Conservation (phyloP, 2,113 vertebrate genomes). For the Cervus canadensis region DNA sequence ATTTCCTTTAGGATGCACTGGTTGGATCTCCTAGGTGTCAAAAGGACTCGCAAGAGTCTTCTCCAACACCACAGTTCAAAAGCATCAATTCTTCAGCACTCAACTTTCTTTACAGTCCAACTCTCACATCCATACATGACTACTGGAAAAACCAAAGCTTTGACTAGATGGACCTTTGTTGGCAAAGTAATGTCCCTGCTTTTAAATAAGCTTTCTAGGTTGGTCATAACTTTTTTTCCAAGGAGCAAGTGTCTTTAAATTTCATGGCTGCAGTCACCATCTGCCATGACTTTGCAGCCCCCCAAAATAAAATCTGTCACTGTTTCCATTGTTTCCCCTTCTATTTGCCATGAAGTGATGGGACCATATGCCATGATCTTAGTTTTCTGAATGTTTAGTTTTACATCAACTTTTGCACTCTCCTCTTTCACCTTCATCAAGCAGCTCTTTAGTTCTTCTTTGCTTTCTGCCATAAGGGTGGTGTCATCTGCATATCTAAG, state of each 20-base stretch:
- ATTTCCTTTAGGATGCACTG: background rate
- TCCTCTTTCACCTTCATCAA: background rate
- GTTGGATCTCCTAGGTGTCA: background rate
- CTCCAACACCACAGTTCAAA: background rate
- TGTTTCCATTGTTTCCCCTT: background rate
- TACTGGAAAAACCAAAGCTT: background rate
- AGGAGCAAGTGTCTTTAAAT: background rate
- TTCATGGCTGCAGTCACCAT: background rate
- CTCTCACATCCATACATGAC: background rate
- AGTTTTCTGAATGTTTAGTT: background rate
- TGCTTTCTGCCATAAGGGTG: background rate
- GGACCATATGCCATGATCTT: background rate
- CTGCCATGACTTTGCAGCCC: rapidly evolving
- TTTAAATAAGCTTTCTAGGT: background rate
- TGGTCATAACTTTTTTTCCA: background rate
- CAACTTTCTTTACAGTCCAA: background rate
- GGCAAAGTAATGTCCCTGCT: background rate
- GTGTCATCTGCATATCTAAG: background rate
- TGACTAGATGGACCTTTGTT: background rate
- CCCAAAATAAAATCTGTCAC: background rate
- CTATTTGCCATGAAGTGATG: background rate
- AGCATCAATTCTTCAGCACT: background rate
- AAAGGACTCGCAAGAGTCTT: background rate
- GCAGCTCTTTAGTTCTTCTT: background rate
- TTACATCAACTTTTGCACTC: background rate